phyloP scores from a whole-genome alignment of 2,113 vertebrate genomes.

The Cromileptes altivelis region DNA sequence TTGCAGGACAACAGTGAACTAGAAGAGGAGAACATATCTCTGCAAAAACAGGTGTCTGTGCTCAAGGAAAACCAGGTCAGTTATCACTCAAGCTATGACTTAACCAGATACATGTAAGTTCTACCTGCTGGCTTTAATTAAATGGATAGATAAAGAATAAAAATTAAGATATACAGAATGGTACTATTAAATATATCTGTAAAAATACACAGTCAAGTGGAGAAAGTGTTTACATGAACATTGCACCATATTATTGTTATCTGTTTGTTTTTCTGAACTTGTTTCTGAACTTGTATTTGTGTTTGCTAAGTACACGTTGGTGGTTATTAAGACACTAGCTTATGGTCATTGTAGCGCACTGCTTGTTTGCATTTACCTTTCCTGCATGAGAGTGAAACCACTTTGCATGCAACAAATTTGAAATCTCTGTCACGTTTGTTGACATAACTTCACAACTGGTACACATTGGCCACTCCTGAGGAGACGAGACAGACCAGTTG shows the following conservation, averaged over 20 bases:
- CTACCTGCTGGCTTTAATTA: not conserved
- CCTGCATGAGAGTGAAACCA: not conserved
- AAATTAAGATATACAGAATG: not conserved
- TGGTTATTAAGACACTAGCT: not conserved
- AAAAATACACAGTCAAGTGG: not conserved
- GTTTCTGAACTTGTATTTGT: not conserved
- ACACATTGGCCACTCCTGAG: conserved; percentile 2
- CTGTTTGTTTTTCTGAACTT: not conserved
- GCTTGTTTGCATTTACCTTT: not conserved
- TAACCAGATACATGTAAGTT: not conserved
- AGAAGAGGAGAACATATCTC: conserved; percentile 89
- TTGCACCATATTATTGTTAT: not conserved
- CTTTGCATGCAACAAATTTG: not conserved
- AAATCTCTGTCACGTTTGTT: conserved; percentile 23
- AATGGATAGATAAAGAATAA: not conserved
- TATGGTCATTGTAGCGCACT: not conserved
- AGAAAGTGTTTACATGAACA: not conserved
- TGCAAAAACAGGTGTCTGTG: conserved; percentile 89
- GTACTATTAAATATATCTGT: not conserved
- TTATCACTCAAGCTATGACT: not conserved
- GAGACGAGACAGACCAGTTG: conserved; percentile 20
- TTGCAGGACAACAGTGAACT: conserved; percentile 88
- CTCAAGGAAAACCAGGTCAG: conserved; percentile 89
- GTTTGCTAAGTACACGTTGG: not conserved
- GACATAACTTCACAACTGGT: conserved; percentile 1